Evolutionary conservation across 2,888 invertebrate species (phyloP).

Genomic region (Andrena trimmerana): DNA sequence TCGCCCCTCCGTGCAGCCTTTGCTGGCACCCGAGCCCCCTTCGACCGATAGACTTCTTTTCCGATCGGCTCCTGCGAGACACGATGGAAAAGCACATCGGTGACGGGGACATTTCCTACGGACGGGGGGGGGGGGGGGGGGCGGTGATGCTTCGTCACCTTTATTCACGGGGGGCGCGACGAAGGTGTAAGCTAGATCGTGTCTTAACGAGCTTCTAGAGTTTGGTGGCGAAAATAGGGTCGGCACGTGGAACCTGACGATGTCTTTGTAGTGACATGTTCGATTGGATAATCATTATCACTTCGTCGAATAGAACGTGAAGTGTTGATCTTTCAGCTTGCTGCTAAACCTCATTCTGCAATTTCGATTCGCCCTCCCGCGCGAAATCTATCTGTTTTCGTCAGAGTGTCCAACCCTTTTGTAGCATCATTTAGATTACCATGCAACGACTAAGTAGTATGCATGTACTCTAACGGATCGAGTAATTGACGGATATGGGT

Average conservation of each 20-base stretch:
- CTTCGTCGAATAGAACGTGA: neutral
- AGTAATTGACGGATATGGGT: neutral
- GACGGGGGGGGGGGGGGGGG: neutral
- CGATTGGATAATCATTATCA: neutral
- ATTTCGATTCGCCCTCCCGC: neutral
- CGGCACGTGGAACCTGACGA: neutral
- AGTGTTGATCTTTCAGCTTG: neutral
- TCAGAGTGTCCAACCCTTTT: no score
- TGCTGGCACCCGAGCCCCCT: conserved; percentile 49
- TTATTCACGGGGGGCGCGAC: neutral
- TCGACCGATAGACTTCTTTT: conserved; percentile 46
- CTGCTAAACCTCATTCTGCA: neutral
- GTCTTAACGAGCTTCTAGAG: neutral
- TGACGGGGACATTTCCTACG: conserved; percentile 53
- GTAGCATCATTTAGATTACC: neutral
- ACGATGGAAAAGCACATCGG: conserved; percentile 27
- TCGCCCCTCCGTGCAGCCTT: conserved; percentile 60
- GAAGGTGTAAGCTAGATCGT: conserved; percentile 3
- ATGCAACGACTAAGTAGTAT: neutral
- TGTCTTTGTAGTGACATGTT: neutral
- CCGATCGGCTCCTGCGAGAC: conserved; percentile 36
- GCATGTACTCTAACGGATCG: neutral
- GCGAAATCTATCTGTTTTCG: no score
- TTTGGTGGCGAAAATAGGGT: neutral
- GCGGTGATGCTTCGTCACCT: conserved; percentile 25